Evolutionary conservation across 2,888 invertebrate genomes (phyloP), one percentile per base, ranked within the genome.

Genomic region (Anticlea derivata): DNA sequence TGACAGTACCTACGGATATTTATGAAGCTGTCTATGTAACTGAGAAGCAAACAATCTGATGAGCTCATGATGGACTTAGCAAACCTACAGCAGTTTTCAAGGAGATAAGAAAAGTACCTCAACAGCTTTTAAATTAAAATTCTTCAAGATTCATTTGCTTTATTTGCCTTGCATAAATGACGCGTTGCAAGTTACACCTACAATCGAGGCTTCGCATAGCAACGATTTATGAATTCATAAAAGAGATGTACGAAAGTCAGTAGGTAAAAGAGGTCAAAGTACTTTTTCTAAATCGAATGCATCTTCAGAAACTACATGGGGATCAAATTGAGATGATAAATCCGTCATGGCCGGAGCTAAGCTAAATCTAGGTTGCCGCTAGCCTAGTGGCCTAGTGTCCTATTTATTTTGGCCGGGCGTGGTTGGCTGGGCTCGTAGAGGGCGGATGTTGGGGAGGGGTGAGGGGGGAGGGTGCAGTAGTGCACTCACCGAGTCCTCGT

Each of bases 401-500:
- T 83, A 85, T 78, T 76, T 83, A 70, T 80, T 78, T 65, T 68
- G 72, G 68, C 64, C 63, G 61, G 63, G 60, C 63, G 63, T 61
- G 62, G 52, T 61, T 55, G 64, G 55, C 59, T 60, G 52, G 52
- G 60, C 59, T 54, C 55, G 60, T 54, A 50, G 53, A 50, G 55
- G 55, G 48, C 27, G 53, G 54, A 17, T 17, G 4, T 17, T 17
- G 17, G 60, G 53, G 48, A 58, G 57, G 54, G 59, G 54, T 48
- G 56, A 52, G 46, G 50, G 51, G 53, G 17, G 50, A 23, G 50
- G 43, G 31, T 35, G 53, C 34, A 50, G 62, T 69, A 75, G 75
- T 78, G 80, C 77, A 80, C 96, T 95, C 76, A 96, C 95, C 34
- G 95, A 94, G 75, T 95, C 94, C 78, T 94, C 93, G 58, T 90